phyloP scores from a whole-genome alignment of 1,140 invertebrate genomes.

The Drosophila azteca region DNA sequence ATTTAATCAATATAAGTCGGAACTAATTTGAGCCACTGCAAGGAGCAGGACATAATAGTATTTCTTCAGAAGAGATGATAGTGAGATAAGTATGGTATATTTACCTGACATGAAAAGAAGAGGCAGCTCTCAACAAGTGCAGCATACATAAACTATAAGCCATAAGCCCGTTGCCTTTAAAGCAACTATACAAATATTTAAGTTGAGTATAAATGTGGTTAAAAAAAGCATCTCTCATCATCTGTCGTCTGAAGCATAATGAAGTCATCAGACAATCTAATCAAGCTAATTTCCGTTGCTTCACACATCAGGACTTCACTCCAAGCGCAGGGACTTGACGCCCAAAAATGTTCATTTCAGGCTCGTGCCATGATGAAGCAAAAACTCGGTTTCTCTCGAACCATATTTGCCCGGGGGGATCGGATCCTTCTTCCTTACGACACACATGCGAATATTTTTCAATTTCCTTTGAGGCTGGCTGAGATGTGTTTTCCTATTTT shows the following conservation, averaged over 20 bases:
- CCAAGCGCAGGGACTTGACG: too few species aligned
- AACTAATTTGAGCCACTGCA: too few species aligned
- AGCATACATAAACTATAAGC: too few species aligned
- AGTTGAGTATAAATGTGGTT: neutral
- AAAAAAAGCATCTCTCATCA: neutral
- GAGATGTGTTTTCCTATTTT: constrained; percentile 25
- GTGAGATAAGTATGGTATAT: neutral
- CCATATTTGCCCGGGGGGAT: neutral
- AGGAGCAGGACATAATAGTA: neutral
- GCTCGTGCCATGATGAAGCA: constrained; percentile 2
- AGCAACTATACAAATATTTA: neutral
- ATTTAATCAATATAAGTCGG: neutral
- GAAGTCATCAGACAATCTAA: constrained; percentile 41
- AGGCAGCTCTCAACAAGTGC: neutral
- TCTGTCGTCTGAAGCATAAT: constrained; percentile 21
- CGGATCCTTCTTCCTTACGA: neutral
- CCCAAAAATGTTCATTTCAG: constrained; percentile 8
- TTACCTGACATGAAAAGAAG: too few species aligned
- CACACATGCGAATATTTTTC: constrained; percentile 26
- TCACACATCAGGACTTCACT: constrained; percentile 9
- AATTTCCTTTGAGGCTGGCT: constrained; percentile 37
- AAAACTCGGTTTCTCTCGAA: neutral
- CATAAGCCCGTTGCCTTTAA: too few species aligned
- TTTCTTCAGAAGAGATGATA: too few species aligned
- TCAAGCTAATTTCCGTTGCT: constrained; percentile 48